Conservation (phyloP, 2,113 vertebrate species). For the Oreochromis spilurus region DNA sequence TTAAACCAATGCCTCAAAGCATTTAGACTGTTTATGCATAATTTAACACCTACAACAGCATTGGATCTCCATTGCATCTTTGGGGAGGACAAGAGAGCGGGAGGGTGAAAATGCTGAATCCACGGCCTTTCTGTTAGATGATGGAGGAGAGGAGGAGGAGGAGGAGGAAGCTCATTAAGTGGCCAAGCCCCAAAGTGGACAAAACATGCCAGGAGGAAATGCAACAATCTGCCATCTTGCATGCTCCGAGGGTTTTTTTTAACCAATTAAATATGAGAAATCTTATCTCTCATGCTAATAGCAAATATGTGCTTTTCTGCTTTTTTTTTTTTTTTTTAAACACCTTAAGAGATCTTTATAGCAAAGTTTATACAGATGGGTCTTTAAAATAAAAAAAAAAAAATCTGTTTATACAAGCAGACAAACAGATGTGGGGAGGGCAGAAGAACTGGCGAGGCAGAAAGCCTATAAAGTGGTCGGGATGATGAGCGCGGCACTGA, state of each 20-base stretch:
- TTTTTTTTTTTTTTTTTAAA: slow-evolving; percentile 12
- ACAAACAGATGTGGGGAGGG: slow-evolving; percentile 2
- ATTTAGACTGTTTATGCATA: slow-evolving; percentile 76
- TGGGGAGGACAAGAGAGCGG: slow-evolving; percentile 58
- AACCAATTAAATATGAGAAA: slow-evolving; percentile 75
- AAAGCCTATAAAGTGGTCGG: slow-evolving; percentile 22
- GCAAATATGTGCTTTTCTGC: slow-evolving; percentile 63
- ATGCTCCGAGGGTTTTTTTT: slow-evolving; percentile 40
- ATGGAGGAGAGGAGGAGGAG: slow-evolving; percentile 54
- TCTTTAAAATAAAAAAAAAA: slow-evolving; percentile 10
- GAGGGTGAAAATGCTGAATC: slow-evolving; percentile 70
- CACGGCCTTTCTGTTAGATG: slow-evolving; percentile 60
- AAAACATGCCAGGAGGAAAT: slow-evolving; percentile 53
- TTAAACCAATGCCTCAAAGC: slow-evolving; percentile 77
- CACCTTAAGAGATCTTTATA: slow-evolving; percentile 56
- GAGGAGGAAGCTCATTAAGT: slow-evolving; percentile 70
- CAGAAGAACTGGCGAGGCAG: not conserved
- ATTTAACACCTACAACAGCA: slow-evolving; percentile 76
- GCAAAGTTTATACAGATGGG: slow-evolving; percentile 46
- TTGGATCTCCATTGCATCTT: slow-evolving; percentile 63
- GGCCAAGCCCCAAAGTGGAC: slow-evolving; percentile 61
- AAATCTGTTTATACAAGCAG: not conserved
- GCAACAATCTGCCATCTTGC: slow-evolving; percentile 46
- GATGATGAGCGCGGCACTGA: slow-evolving; percentile 31
- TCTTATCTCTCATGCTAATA: slow-evolving; percentile 57